These are phyloP conservation scores for Panurus biarmicus DNA, from an alignment of 2,113 vertebrate species.

Conservation along the genomic window DNA sequence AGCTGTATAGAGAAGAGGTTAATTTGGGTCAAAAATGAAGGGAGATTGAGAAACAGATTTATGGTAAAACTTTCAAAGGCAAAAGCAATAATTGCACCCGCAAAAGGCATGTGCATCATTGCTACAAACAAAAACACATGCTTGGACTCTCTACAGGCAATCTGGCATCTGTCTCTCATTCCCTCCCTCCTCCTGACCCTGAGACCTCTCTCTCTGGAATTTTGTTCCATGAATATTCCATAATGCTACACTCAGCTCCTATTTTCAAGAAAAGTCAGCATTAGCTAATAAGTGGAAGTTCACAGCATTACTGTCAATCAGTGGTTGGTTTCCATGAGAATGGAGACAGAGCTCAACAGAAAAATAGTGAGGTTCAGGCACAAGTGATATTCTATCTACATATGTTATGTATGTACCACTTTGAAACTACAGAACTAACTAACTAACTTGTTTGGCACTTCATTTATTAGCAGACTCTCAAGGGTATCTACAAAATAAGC, in stretches of 20 bases:
- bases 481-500: slow-evolving; percentile 20
- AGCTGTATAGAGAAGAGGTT: slow-evolving; percentile 14
- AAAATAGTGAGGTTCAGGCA: slow-evolving; percentile 13
- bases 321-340: slow-evolving; percentile 50
- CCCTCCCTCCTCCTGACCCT: slow-evolving; percentile 54
- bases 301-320: slow-evolving; percentile 58
- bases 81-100: slow-evolving; percentile 49
- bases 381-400: background rate
- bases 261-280: slow-evolving; percentile 48
- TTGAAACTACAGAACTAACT: slow-evolving; percentile 13
- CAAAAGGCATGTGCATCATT: slow-evolving; percentile 61
- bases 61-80: slow-evolving; percentile 61
- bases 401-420: background rate
- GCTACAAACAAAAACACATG: slow-evolving; percentile 63
- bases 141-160: slow-evolving; percentile 61
- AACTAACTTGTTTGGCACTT: slow-evolving; percentile 5
- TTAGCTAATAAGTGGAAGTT: slow-evolving; percentile 52
- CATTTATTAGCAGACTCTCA: slow-evolving; percentile 32
- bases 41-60: slow-evolving; percentile 55
- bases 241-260: background rate
- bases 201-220: slow-evolving; percentile 58
- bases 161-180: slow-evolving; percentile 56
- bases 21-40: slow-evolving; percentile 58
- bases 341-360: slow-evolving; percentile 32
- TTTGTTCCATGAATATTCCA: slow-evolving; percentile 59